Percentiles rank a stretch among this genome's conserved stretches.
phyloP scores from a whole-genome alignment of 2,888 invertebrate genomes.

The Agrochola circellaris region DNA sequence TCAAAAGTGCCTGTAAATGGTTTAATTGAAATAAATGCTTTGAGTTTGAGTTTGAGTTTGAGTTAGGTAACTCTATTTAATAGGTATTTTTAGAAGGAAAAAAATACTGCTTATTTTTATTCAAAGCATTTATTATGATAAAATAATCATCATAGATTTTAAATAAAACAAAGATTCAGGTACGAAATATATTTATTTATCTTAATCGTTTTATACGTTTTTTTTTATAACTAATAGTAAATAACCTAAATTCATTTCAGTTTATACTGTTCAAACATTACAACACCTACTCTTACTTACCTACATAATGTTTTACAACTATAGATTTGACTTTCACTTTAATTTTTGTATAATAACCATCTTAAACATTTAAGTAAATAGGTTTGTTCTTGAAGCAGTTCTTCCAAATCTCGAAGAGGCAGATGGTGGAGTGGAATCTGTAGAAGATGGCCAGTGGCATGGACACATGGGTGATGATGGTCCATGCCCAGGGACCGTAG shows the following conservation, averaged over 20 bases:
- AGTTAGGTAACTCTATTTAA: not conserved
- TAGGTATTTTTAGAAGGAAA: not conserved
- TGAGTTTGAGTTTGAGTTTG: no score
- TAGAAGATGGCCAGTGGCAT: constrained; percentile 97
- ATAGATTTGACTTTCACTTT: not conserved
- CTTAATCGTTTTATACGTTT: not conserved
- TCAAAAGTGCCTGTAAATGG: no score
- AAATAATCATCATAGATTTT: not conserved
- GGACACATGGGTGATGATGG: constrained; percentile 96
- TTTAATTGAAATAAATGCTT: no score
- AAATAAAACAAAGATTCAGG: constrained; percentile 32
- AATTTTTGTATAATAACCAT: not conserved
- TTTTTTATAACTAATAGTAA: not conserved
- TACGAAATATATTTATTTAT: constrained; percentile 41
- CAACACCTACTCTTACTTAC: not conserved
- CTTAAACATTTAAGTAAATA: constrained; percentile 85
- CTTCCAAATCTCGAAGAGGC: constrained; percentile 98
- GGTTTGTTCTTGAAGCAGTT: constrained; percentile 94
- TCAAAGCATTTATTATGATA: not conserved
- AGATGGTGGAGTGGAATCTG: constrained; percentile 97
- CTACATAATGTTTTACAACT: not conserved
- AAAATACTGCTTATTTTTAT: not conserved
- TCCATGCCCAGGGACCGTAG: constrained; percentile 97
- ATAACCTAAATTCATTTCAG: not conserved
- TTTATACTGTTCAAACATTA: not conserved